Evolutionary conservation across 1,140 invertebrate genomes (phyloP), one percentile per base, ranked within the genome.

Genomic region (Trachymyrmex cornetzi): DNA sequence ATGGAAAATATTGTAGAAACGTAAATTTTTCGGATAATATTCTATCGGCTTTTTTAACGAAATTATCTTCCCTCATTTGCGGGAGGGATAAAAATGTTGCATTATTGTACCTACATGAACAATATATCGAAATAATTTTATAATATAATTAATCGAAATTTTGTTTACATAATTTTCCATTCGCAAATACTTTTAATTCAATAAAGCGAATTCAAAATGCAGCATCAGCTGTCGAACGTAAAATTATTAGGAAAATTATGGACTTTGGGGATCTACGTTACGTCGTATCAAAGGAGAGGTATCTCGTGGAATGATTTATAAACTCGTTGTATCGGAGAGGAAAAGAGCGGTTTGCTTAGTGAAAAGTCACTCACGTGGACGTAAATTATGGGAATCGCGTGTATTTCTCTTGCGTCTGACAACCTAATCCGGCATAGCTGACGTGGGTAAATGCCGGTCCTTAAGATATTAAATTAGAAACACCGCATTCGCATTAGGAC

Each of bases 391-490:
- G 72, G 69, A 74, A 84, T 75, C 30, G 19, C 69, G 69, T 55
- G 53, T 55, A 79, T 81, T 81, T 24, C 48, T 55, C 30, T 74
- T 27, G 55, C 69, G 38, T 63, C 80, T 61, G 80, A 59, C 80
- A 38, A 75, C 38, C 55, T 75, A 75, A 84, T 84, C 80, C 55
- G 44, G 14, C 53, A 34, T 59, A 74, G 61, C 80, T 82, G 80
- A 82, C 80, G 80, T 71, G 69, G 80, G 44, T 84, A 84, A 75
- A 84, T 48, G 80, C 80, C 55, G 38, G 69, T 59, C 38, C 69
- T 84, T 84, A 84, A 84, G 80, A 84, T 75, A 84, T 84, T 84
- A 84, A 84, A 74, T 84, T 84, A 74, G 80, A 84, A 84, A 84
- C 80, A 84, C 53, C 55, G 80, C 80, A 84, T 84, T 84, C 80